Base-by-base conservation (phyloP, 92 coral and sea anemone species). In the Desmophyllum pertusum region DNA sequence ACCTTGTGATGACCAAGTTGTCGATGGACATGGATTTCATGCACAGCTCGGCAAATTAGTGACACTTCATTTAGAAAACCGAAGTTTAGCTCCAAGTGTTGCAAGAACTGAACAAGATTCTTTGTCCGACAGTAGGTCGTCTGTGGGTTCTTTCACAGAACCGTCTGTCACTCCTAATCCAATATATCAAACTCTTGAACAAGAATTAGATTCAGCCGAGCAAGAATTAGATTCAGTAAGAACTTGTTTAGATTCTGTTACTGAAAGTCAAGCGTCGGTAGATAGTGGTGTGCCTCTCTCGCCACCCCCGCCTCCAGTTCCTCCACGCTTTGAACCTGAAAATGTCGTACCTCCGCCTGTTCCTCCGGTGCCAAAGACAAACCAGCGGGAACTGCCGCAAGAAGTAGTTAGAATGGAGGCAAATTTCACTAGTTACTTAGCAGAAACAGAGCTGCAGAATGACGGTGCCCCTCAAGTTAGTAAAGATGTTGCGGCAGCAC, bases 241-340 rank as follows among this genome's bases (percentile, higher is more conserved):
- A 31, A 57, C 80, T 35, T 14, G 29, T 69, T 35, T 69, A 35
- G 75, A 80, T 48, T 73, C 63, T 21, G 76, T 37, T 4, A 37
- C 45, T 25, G 76, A 68, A 13, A 68, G 57, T 7, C 64, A 48
- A 10, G 37, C 87, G 36, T 48, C 81, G 1, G 52, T 13, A 27
- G 83, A 79, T 73, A 57, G 15, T 37, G 71, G 39, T 33, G 63
- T 51, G 15, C 70, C 63, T 15, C 91, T 73, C 19, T 41, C 86
- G 43, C 76, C 93, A 30, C 83, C 88, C 7, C 89, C 92, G 13
- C 91, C 95, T 18, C 79, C 93, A 6, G 73, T 77, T 33, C 94
- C 92, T 40, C 92, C 93, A 1, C 76, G 92, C 65, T 85, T 73
- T 69, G 81, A 78, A 37, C 81, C 81, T 23, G 75, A 85, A 63